Base-by-base conservation (phyloP, 2,888 invertebrate species). In the Ferrisia virgata region DNA sequence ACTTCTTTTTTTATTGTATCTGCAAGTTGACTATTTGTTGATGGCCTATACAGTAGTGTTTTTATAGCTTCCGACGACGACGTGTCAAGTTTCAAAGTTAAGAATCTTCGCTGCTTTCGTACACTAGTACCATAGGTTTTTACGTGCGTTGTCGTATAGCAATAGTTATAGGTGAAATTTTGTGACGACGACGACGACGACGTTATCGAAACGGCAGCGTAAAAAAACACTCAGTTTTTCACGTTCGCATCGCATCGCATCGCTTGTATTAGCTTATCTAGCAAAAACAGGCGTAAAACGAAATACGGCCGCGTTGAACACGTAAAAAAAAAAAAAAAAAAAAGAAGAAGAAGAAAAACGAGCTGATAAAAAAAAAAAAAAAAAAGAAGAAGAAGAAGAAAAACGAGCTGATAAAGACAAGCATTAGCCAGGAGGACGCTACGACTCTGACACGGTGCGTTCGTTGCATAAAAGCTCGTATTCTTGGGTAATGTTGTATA, bases 221-320 rank as follows among this genome's bases (percentile, higher is more conserved):
- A 58, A 76, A 76, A 76, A 76, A 76, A 36, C n/a, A n/a, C n/a
- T n/a, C 36, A 18, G 72, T 76, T 76, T 76, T 76, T 76, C 72
- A 76, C 33, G 72, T 76, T 76, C 33, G 18, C 72, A 36, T 33
- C 72, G 72, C n/a, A 36, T 76, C 33, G 18, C 72, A 36, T 33
- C 72, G 72, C n/a, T 64, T 76, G 36, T 76, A 76, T 76, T 64
- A 64, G 64, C 33, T 76, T 76, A 76, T 76, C 72, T 25, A 18
- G 33, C 33, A 36, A 76, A 76, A 76, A 76, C 72, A 76, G 72
- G 72, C 72, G 72, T 76, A 76, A 76, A 76, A 76, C 72, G 18
- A 36, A 76, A 76, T 76, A 76, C 69, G 69, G 69, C 31, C 72
- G n/a, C 33, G 18, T 76, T 76, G 36, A 76, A 76, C 2, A 36